Conservation (phyloP, 1,140 invertebrate genomes). For the Brachionus paranguensis region DNA sequence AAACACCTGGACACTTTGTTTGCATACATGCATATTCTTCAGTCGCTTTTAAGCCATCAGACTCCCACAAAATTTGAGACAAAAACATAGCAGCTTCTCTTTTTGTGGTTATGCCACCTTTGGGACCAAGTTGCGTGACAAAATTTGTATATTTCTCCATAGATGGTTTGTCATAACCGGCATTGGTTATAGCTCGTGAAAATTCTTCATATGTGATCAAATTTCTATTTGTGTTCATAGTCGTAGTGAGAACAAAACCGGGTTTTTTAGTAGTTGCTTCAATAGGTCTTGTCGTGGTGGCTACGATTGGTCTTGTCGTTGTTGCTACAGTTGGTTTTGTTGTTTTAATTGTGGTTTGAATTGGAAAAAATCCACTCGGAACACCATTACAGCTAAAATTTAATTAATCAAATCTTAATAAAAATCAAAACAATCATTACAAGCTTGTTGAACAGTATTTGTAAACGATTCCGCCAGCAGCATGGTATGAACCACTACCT, state of each 20-base stretch:
- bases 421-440: background rate
- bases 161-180: constrained; percentile 10
- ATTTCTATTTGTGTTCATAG: background rate
- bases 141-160: constrained; percentile 21
- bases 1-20: background rate
- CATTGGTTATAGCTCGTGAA: background rate
- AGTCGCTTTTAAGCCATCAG: constrained; percentile 24
- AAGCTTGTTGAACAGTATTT: constrained; percentile 20
- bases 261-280: background rate
- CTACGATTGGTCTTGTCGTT: background rate
- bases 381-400: background rate
- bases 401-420: background rate
- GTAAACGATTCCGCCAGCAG: background rate
- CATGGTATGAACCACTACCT: background rate
- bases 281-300: background rate
- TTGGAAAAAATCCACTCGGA: background rate
- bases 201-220: constrained; percentile 1
- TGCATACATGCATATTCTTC: constrained; percentile 9
- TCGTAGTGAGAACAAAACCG: background rate
- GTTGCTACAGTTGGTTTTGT: background rate
- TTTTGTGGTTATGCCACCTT: constrained; percentile 34
- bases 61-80: constrained; percentile 36
- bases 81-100: constrained; percentile 40
- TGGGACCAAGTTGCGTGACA: constrained; percentile 1
- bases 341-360: background rate